These are phyloP conservation scores for Cyclopterus lumpus DNA, from an alignment of 2,797 vertebrate genomes.

Conservation along the genomic window DNA sequence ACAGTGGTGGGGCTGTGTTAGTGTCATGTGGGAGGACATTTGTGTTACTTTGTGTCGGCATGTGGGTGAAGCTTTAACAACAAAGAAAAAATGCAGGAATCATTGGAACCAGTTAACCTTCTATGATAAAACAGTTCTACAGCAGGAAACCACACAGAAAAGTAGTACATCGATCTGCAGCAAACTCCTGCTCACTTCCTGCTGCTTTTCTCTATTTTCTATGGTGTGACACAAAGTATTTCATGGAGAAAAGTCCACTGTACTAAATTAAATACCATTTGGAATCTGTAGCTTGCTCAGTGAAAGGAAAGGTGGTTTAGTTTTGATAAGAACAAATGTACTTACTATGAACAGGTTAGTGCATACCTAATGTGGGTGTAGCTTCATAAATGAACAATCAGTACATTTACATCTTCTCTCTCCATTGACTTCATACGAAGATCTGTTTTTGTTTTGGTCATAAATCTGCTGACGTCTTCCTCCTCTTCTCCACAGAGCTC, in stretches of 20 bases:
- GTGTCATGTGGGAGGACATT: slow-evolving; percentile 32
- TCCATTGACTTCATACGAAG: neutral
- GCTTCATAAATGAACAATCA: neutral
- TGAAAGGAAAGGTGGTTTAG: neutral
- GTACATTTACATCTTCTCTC: neutral
- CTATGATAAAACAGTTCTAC: neutral
- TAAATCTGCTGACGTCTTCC: neutral
- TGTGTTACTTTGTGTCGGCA: slow-evolving; percentile 28
- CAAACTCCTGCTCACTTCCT: neutral
- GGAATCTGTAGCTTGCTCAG: neutral
- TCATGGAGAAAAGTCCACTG: neutral
- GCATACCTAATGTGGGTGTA: neutral
- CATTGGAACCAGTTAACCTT: neutral
- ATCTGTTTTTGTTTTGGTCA: neutral
- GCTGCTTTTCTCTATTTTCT: neutral
- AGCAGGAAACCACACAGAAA: slow-evolving; percentile 20
- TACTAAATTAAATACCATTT: neutral
- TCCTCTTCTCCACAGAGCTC: slow-evolving; percentile 83
- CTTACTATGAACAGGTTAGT: neutral
- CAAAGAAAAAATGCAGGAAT: slow-evolving; percentile 21
- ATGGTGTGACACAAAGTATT: neutral
- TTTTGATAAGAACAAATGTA: neutral
- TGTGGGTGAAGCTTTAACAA: slow-evolving; percentile 45
- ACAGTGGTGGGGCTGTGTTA: slow-evolving; percentile 25
- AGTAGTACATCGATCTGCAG: neutral